A percentile compares a stretch with the other conserved stretches of the same genome.
phyloP scores from a whole-genome alignment of 1,140 invertebrate species.

The Thalassaphorura encarpata region DNA sequence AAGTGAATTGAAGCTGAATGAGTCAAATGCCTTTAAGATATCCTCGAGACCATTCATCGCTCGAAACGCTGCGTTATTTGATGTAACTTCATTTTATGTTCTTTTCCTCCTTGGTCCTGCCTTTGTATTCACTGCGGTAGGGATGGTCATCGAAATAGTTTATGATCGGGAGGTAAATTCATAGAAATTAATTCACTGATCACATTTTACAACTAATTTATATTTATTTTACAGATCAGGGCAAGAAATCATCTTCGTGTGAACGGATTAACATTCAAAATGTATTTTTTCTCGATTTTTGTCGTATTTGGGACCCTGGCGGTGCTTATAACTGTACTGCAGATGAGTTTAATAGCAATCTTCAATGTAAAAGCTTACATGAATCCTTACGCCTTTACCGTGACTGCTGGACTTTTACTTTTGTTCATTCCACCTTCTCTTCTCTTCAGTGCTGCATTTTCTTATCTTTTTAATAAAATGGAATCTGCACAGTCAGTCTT shows the following conservation, averaged over 20 bases:
- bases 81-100: slow-evolving; percentile 21
- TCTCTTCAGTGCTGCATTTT: slow-evolving; percentile 1
- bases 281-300: slow-evolving; percentile 68
- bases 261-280: slow-evolving; percentile 61
- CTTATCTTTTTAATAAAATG: slow-evolving; percentile 66
- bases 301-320: slow-evolving; percentile 56
- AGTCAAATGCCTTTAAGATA: not conserved
- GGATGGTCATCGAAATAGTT: slow-evolving; percentile 67
- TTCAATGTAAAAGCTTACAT: too few relatives aligned
- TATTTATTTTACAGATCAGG: slow-evolving; percentile 53
- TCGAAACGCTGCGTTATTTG: slow-evolving; percentile 4
- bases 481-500: slow-evolving; percentile 68
- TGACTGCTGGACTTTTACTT: slow-evolving; percentile 45
- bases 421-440: slow-evolving; percentile 34
- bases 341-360: too few relatives aligned
- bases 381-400: too few relatives aligned
- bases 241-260: slow-evolving; percentile 70
- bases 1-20: not conserved
- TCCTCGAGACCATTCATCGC: not conserved
- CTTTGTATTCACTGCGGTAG: slow-evolving; percentile 37
- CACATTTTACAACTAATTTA: not conserved
- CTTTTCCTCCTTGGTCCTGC: slow-evolving; percentile 29
- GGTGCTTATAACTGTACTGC: too few relatives aligned
- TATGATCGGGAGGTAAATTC: slow-evolving; percentile 73
- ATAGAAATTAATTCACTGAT: too few relatives aligned